phyloP scores from a whole-genome alignment of 2,888 invertebrate genomes.

The Enchytraeus crypticus region DNA sequence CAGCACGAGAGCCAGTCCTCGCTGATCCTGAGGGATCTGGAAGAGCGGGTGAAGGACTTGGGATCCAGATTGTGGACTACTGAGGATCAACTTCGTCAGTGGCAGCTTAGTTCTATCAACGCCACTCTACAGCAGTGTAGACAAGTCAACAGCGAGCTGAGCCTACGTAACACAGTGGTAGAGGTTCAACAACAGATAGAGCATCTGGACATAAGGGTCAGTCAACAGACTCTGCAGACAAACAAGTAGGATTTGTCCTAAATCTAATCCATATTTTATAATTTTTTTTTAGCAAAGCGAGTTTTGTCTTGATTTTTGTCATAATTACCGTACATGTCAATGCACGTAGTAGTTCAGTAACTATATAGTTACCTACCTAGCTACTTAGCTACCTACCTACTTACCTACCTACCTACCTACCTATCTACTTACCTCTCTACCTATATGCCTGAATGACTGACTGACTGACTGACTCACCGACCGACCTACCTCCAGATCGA shows the following conservation, averaged over 20 bases:
- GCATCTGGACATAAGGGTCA: background rate
- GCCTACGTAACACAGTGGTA: slow-evolving; percentile 3
- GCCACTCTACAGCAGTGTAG: background rate
- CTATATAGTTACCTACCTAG: too few species aligned
- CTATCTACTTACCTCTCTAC: too few species aligned
- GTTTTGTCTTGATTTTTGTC: too few species aligned
- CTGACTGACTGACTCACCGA: too few species aligned
- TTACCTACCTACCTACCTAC: too few species aligned
- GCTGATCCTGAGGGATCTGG: background rate
- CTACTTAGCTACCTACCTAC: too few species aligned
- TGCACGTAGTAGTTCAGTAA: too few species aligned
- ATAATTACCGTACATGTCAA: too few species aligned
- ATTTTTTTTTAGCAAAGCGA: too few species aligned
- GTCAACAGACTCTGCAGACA: background rate
- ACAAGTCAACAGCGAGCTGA: slow-evolving; percentile 21
- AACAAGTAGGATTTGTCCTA: background rate
- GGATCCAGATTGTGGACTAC: background rate
- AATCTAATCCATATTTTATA: too few species aligned
- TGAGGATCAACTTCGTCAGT: background rate
- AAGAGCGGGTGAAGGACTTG: background rate
- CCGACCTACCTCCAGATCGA: too few species aligned
- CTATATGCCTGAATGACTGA: too few species aligned
- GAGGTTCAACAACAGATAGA: slow-evolving; percentile 21
- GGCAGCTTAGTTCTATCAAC: background rate
- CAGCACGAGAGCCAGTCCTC: background rate